Percentiles rank a stretch among this genome's conserved stretches.
These are phyloP conservation scores for Margaritifera margaritifera DNA, from an alignment of 2,888 invertebrate genomes.

Conservation along the genomic window DNA sequence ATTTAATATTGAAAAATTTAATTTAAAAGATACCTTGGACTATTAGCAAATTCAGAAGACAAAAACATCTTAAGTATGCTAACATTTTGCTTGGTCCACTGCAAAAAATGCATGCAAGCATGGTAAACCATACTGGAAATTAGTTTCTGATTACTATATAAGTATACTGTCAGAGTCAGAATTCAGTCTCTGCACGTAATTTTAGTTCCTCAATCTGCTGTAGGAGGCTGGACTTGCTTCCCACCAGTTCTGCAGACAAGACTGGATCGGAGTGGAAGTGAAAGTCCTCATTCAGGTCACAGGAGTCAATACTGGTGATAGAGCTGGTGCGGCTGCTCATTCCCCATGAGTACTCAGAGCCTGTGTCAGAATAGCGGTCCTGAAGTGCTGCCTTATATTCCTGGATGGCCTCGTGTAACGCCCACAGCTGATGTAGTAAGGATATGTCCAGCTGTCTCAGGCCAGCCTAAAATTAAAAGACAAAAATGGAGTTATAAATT, in stretches of 20 bases:
- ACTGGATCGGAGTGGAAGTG: slow-evolving; percentile 38
- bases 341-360: slow-evolving; percentile 63
- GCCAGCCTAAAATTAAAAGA: slow-evolving; percentile 80
- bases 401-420: slow-evolving; percentile 92
- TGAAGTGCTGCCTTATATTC: slow-evolving; percentile 82
- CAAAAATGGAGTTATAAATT: too few species aligned
- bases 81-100: too few species aligned
- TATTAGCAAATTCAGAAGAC: too few species aligned
- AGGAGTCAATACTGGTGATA: slow-evolving; percentile 59
- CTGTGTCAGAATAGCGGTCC: slow-evolving; percentile 62
- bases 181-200: slow-evolving; percentile 57
- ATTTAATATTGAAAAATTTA: too few species aligned
- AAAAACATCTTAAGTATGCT: too few species aligned
- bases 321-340: slow-evolving; percentile 59
- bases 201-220: slow-evolving; percentile 62
- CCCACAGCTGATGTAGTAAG: slow-evolving; percentile 91
- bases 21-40: too few species aligned
- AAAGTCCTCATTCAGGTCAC: slow-evolving; percentile 45
- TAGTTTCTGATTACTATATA: neutral
- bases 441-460: slow-evolving; percentile 91
- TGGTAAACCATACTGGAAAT: neutral
- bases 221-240: slow-evolving; percentile 60
- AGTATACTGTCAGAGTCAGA: slow-evolving; percentile 16
- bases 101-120: too few species aligned
- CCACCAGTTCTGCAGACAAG: slow-evolving; percentile 46